Conservation (phyloP, 2,888 invertebrate genomes). For the Tupiocoris notatus region DNA sequence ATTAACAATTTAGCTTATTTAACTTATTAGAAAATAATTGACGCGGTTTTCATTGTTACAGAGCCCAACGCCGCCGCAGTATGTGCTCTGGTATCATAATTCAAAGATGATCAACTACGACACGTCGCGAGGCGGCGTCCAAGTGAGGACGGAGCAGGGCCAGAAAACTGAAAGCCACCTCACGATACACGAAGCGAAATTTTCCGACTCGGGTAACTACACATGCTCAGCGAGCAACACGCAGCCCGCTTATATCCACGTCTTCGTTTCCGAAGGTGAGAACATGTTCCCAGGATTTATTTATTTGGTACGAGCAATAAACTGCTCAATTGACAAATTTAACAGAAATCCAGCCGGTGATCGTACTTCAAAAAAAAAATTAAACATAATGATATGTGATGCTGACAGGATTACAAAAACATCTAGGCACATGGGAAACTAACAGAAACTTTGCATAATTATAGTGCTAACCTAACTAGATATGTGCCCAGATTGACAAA, state of each 20-base stretch:
- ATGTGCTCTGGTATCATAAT: slow-evolving; percentile 95
- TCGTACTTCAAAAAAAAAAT: neutral
- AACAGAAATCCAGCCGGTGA: neutral
- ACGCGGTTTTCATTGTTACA: too few relatives aligned
- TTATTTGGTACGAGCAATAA: too few relatives aligned
- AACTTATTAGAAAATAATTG: too few relatives aligned
- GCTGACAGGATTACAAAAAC: too few relatives aligned
- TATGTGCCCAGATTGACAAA: too few relatives aligned
- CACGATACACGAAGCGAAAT: slow-evolving; percentile 77
- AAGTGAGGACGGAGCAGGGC: slow-evolving; percentile 80
- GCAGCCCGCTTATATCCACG: slow-evolving; percentile 83
- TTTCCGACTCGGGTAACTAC: slow-evolving; percentile 86
- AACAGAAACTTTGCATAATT: too few relatives aligned
- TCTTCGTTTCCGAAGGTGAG: slow-evolving; percentile 87
- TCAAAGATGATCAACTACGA: slow-evolving; percentile 93
- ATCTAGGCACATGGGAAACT: too few relatives aligned
- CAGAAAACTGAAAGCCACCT: slow-evolving; percentile 82
- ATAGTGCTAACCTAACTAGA: too few relatives aligned
- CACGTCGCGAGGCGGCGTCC: slow-evolving; percentile 74
- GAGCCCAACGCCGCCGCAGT: slow-evolving; percentile 90
- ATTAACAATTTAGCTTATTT: too few relatives aligned
- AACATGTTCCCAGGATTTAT: too few relatives aligned
- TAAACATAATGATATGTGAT: neutral
- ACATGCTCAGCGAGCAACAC: slow-evolving; percentile 87
- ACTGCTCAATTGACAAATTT: too few relatives aligned